Evolutionary conservation across 2,888 invertebrate species (phyloP).

Genomic region (Pogonocherus hispidulus): DNA sequence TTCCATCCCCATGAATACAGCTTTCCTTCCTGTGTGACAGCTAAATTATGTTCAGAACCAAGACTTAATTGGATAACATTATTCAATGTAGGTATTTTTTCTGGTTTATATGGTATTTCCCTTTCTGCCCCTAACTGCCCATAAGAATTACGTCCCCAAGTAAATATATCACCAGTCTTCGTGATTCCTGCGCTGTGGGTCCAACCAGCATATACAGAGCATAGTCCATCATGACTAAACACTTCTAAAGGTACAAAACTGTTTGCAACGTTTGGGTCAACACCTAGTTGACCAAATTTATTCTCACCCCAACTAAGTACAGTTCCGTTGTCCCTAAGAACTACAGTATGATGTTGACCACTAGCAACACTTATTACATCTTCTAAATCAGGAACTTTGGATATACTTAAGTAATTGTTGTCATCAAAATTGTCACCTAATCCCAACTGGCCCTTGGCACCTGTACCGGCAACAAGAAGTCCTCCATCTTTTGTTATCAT

Average conservation of each 20-base stretch:
- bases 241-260: constrained; percentile 72
- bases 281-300: constrained; percentile 83
- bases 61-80: constrained; percentile 74
- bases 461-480: constrained; percentile 77
- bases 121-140: constrained; percentile 78
- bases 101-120: constrained; percentile 69
- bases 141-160: constrained; percentile 87
- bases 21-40: constrained; percentile 75
- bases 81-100: constrained; percentile 69
- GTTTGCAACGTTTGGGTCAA: constrained; percentile 71
- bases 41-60: constrained; percentile 87
- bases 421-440: constrained; percentile 69
- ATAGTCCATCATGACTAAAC: constrained; percentile 72
- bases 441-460: constrained; percentile 79
- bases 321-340: constrained; percentile 72
- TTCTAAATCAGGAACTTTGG: constrained; percentile 72
- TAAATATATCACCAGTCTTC: constrained; percentile 75
- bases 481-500: constrained; percentile 75
- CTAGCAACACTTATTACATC: constrained; percentile 78
- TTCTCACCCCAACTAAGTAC: constrained; percentile 87
- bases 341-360: constrained; percentile 86
- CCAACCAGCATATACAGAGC: constrained; percentile 81
- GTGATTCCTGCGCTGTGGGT: constrained; percentile 80
- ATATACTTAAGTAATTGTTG: constrained; percentile 67
- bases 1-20: constrained; percentile 92